Evolutionary conservation across 2,797 vertebrate species (phyloP), one percentile per base, ranked within the genome.

Genomic region (Microctenopoma lineatum): DNA sequence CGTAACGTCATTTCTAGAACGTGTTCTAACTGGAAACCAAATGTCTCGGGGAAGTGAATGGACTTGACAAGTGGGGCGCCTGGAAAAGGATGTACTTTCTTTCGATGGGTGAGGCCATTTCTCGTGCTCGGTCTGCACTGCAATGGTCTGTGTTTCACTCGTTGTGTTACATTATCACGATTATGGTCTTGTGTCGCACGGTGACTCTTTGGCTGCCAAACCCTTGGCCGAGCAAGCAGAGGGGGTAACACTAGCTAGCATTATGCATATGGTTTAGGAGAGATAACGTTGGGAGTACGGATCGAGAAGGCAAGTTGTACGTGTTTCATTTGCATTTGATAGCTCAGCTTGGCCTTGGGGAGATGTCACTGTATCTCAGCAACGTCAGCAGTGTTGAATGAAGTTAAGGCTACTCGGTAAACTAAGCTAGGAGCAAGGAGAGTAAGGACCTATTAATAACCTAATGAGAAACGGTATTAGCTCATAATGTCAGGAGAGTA

Each of bases 91-190:
- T 53, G 56, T 46, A 73, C 48, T 48, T 66, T 4, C 54, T 44
- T 0, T 27, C 18, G 34, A 67, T 75, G 70, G 58, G 83, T 75
- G 46, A 73, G 59, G 9, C 39, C 27, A 44, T 18, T 48, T 29
- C 13, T n/a, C 9, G 2, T 18, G 6, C 6, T 3, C 5, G 2
- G 29, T 18, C 2, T n/a, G 55, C 11, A 34, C 14, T 21, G 36
- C 25, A 11, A 1, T n/a, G 12, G 2, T 10, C 9, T 38, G 38
- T n/a, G 14, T 44, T 39, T 52, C 27, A 36, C 44, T 16, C 12
- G 4, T 5, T 4, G 15, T 13, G n/a, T 54, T 56, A 38, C 2
- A 14, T 45, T 32, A 41, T 11, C 34, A 32, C 15, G 13, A 26
- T 47, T 55, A 15, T 63, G 41, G 11, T 66, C 39, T 42, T 53